Percentiles rank a stretch among this genome's conserved stretches.
Conservation (phyloP, 2,888 invertebrate genomes). For the Mycalesis mineus region DNA sequence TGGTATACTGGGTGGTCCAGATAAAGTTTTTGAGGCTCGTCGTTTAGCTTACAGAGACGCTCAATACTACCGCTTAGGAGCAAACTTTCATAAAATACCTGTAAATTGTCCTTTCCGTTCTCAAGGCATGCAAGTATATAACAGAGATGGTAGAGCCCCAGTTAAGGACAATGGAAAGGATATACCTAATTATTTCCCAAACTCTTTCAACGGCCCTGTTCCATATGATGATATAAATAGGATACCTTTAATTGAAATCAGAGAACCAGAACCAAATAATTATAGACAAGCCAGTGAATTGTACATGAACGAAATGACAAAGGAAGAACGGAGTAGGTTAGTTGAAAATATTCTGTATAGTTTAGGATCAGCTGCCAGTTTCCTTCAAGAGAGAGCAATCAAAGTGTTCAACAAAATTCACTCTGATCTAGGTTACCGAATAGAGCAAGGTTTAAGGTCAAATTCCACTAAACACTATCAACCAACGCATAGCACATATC, state of each 20-base stretch:
- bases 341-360: constrained; percentile 88
- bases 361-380: constrained; percentile 84
- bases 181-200: constrained; percentile 96
- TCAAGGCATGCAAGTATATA: constrained; percentile 81
- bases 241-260: constrained; percentile 70
- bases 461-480: constrained; percentile 41
- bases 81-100: constrained; percentile 92
- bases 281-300: constrained; percentile 88
- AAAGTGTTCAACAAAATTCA: constrained; percentile 88
- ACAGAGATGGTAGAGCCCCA: constrained; percentile 90
- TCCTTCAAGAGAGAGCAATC: constrained; percentile 77
- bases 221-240: constrained; percentile 78
- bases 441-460: constrained; percentile 36
- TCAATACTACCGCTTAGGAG: constrained; percentile 88
- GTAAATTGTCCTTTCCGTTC: constrained; percentile 93
- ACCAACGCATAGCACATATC: constrained; percentile 22
- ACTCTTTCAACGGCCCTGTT: constrained; percentile 92
- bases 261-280: constrained; percentile 90
- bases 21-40: constrained; percentile 91
- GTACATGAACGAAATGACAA: constrained; percentile 85
- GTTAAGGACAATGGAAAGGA: constrained; percentile 88
- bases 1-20: constrained; percentile 92
- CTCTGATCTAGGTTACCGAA: constrained; percentile 83
- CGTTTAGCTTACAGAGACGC: constrained; percentile 92
- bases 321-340: constrained; percentile 84